Conservation (phyloP, 2,113 vertebrate species). For the Myxocyprinus asiaticus region DNA sequence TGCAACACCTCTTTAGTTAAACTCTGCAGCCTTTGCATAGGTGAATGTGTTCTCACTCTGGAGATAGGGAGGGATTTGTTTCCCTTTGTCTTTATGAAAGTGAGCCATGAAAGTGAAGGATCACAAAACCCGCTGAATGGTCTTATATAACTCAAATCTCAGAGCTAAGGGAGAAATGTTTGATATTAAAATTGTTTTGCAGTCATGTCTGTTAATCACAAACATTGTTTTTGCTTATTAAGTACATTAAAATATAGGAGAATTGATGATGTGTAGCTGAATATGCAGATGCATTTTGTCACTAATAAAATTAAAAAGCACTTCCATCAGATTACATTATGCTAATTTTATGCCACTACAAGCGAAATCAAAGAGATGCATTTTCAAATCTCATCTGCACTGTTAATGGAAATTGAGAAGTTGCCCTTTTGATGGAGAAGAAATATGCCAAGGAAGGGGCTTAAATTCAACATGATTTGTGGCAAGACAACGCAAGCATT, state of each 20-base stretch:
- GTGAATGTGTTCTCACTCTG: not conserved
- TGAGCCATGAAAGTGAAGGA: not conserved
- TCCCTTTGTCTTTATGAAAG: conserved; percentile 6
- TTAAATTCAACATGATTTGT: not conserved
- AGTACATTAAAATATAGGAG: conserved; percentile 18
- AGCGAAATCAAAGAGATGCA: conserved; percentile 18
- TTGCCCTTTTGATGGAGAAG: not conserved
- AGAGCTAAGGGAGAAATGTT: not conserved
- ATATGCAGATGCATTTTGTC: conserved; percentile 7
- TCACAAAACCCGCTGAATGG: not conserved
- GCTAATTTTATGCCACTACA: conserved; percentile 45
- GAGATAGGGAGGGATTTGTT: conserved; percentile 2
- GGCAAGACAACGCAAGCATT: not conserved
- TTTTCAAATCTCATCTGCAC: conserved; percentile 38
- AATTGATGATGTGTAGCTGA: conserved; percentile 35
- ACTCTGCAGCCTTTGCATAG: no score
- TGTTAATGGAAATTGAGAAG: conserved; percentile 30
- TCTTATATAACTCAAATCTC: not conserved
- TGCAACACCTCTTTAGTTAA: not conserved
- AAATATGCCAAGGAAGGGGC: not conserved
- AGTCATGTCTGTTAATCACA: not conserved
- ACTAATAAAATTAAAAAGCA: conserved; percentile 33
- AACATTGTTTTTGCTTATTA: conserved; percentile 4
- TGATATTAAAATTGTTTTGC: not conserved
- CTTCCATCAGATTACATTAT: conserved; percentile 45